Evolutionary conservation across 1,140 invertebrate genomes (phyloP).

Genomic region (Papilio glaucus): DNA sequence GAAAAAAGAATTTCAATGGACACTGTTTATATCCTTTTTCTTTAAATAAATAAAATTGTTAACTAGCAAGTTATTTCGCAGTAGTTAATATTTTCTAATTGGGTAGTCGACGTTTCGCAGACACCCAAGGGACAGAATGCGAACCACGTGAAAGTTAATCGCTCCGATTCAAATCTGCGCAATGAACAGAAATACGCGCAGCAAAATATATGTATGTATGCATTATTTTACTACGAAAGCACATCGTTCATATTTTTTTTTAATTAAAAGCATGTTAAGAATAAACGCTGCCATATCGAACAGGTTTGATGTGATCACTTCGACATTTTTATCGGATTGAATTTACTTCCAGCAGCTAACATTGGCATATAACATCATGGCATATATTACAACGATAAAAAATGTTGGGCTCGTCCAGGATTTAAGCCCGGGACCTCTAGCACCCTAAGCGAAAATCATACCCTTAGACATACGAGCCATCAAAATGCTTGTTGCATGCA

Average conservation of each 20-base stretch:
- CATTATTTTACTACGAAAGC: background rate
- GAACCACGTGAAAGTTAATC: background rate
- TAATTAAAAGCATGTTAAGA: too few relatives aligned
- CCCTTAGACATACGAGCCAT: conserved; percentile 30
- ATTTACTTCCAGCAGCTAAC: too few relatives aligned
- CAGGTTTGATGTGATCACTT: too few relatives aligned
- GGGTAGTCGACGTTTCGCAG: background rate
- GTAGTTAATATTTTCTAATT: conserved; percentile 19
- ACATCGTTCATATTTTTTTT: background rate
- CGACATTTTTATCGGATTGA: too few relatives aligned
- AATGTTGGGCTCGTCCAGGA: conserved; percentile 31
- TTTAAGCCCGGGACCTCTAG: conserved; percentile 36
- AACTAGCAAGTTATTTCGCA: background rate
- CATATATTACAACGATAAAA: too few relatives aligned
- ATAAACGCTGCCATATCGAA: too few relatives aligned
- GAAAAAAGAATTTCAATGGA: too few relatives aligned
- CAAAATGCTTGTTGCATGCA: too few relatives aligned
- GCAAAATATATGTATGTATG: background rate
- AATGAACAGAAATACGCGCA: background rate
- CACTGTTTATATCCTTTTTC: too few relatives aligned
- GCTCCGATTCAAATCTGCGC: background rate
- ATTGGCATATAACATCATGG: too few relatives aligned
- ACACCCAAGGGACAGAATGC: background rate
- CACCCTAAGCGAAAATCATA: conserved; percentile 37
- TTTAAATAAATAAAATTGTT: background rate